Evolutionary conservation across 2,113 vertebrate species (phyloP).

Genomic region (Macquaria ambigua): DNA sequence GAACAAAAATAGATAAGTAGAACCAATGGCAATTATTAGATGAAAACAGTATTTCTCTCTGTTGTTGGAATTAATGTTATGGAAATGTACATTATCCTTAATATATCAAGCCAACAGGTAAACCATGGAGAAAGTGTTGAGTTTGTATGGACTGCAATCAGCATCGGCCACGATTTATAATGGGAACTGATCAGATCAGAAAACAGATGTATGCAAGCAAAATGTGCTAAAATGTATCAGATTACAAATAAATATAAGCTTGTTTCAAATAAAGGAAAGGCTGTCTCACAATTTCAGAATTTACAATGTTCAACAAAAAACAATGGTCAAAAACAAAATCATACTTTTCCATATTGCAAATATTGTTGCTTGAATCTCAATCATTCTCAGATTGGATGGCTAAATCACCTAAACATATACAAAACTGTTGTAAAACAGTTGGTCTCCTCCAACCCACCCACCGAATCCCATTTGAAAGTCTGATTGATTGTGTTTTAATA

Average conservation of each 20-base stretch:
- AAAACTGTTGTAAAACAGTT: slow-evolving; percentile 42
- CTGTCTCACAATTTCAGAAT: no score
- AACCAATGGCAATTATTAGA: neutral
- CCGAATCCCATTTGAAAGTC: slow-evolving; percentile 57
- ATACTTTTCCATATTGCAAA: neutral
- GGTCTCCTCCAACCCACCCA: slow-evolving; percentile 32
- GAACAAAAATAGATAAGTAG: neutral
- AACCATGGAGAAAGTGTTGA: neutral
- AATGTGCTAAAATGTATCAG: neutral
- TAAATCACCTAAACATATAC: slow-evolving; percentile 37
- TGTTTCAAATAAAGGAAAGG: no score
- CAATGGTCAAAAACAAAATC: neutral
- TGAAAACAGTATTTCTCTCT: neutral
- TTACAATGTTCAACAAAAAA: no score
- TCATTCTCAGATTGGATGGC: neutral
- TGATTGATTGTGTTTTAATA: slow-evolving; percentile 79
- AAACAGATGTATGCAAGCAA: neutral
- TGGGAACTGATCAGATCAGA: neutral
- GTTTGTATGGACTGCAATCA: neutral
- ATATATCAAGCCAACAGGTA: neutral
- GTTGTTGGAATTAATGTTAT: neutral
- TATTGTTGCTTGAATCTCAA: neutral
- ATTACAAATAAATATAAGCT: neutral
- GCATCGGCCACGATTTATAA: neutral
- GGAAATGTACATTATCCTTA: neutral